Conservation (phyloP, 2,888 invertebrate species). For the Polia nebulosa region DNA sequence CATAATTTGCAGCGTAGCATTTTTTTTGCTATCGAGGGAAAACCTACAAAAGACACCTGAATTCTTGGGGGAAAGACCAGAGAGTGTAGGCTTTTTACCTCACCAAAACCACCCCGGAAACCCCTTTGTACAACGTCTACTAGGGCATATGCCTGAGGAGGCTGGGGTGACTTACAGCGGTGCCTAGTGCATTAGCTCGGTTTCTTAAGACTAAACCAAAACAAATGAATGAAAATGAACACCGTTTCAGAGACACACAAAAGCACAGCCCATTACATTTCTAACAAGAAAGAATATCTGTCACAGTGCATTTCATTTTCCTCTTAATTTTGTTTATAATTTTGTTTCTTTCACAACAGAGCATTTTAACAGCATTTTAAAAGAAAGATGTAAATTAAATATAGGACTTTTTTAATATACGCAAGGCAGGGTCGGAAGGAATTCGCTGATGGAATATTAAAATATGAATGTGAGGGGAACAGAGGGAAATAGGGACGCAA, state of each 20-base stretch:
- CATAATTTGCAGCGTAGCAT: not conserved
- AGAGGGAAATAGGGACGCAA: slow-evolving; percentile 20
- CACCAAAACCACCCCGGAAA: too few species aligned
- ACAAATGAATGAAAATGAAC: not conserved
- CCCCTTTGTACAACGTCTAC: too few species aligned
- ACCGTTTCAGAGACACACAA: not conserved
- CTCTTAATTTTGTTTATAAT: slow-evolving; percentile 32
- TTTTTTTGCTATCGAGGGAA: too few species aligned
- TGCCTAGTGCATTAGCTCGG: slow-evolving; percentile 6
- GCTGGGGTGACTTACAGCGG: too few species aligned
- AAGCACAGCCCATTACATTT: slow-evolving; percentile 15
- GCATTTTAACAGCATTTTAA: slow-evolving; percentile 18
- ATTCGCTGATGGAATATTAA: slow-evolving; percentile 58
- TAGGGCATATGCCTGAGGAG: too few species aligned
- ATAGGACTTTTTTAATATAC: slow-evolving; percentile 55
- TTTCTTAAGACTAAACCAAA: not conserved
- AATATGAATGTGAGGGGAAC: slow-evolving; percentile 41
- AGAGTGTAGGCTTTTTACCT: too few species aligned
- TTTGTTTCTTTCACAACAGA: slow-evolving; percentile 17
- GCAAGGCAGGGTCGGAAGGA: slow-evolving; percentile 40
- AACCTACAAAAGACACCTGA: too few species aligned
- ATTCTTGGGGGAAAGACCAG: too few species aligned
- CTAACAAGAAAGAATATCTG: slow-evolving; percentile 20
- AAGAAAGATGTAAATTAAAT: slow-evolving; percentile 48
- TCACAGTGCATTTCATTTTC: slow-evolving; percentile 21